Evolutionary conservation across 1,140 invertebrate genomes (phyloP).

Genomic region (Zaprionus gabonicus): DNA sequence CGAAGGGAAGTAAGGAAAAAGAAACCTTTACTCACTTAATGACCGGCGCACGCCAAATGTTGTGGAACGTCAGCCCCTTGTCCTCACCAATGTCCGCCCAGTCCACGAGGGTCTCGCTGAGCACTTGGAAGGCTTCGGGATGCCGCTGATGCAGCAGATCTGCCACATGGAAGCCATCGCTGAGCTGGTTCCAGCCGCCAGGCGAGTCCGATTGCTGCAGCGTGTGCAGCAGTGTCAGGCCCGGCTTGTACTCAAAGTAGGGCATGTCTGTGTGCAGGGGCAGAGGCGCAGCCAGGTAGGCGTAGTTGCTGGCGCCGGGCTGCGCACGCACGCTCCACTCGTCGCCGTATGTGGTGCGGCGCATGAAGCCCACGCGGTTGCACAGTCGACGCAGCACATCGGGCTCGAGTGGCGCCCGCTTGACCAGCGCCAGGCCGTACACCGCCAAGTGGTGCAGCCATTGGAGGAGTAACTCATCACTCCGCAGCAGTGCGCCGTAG

Average conservation of each 20-base stretch:
- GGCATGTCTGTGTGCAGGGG: constrained; percentile 89
- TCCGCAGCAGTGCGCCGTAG: constrained; percentile 85
- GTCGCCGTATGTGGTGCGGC: constrained; percentile 87
- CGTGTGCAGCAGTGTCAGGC: constrained; percentile 88
- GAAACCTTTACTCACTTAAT: constrained; percentile 85
- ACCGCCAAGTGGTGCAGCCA: constrained; percentile 87
- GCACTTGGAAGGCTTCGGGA: constrained; percentile 85
- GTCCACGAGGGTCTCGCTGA: constrained; percentile 87
- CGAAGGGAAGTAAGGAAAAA: no score
- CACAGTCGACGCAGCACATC: constrained; percentile 86
- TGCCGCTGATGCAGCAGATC: constrained; percentile 85
- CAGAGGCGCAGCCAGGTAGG: constrained; percentile 88
- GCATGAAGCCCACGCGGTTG: constrained; percentile 87
- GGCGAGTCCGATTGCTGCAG: constrained; percentile 87
- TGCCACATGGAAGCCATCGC: constrained; percentile 87
- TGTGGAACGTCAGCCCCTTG: constrained; percentile 86
- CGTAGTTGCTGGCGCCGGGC: constrained; percentile 88
- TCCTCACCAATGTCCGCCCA: constrained; percentile 88
- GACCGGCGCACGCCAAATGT: constrained; percentile 87
- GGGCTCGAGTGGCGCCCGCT: constrained; percentile 85
- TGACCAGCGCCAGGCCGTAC: constrained; percentile 87
- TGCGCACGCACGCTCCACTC: constrained; percentile 88
- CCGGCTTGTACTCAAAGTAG: constrained; percentile 90
- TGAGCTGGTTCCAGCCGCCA: constrained; percentile 87
- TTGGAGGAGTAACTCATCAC: constrained; percentile 85